Evolutionary conservation across 1,140 invertebrate species (phyloP).

Genomic region (Eulimnadia texana): DNA sequence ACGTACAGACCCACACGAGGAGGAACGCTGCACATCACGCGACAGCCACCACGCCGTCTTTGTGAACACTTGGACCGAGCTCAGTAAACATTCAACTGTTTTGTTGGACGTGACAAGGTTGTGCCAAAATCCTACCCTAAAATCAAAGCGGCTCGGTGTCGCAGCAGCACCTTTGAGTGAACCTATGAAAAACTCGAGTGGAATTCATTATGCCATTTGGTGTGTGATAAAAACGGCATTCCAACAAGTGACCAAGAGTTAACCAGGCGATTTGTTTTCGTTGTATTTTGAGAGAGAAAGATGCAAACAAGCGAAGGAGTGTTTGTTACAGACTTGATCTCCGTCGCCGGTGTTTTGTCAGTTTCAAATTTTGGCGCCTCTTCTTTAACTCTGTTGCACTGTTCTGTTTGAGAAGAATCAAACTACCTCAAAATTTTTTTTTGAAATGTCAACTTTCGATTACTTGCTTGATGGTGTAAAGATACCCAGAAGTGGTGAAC

Average conservation of each 20-base stretch:
- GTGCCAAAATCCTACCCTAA: background rate
- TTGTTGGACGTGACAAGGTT: background rate
- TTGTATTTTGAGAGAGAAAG: conserved; percentile 5
- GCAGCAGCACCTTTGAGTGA: too few relatives aligned
- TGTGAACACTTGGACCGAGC: too few relatives aligned
- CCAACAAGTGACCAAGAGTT: background rate
- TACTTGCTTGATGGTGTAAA: background rate
- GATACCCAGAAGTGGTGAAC: too few relatives aligned
- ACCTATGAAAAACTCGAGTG: too few relatives aligned
- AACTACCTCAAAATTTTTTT: background rate
- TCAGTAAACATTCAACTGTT: conserved; percentile 1
- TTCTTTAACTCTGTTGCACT: background rate
- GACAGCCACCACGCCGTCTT: background rate
- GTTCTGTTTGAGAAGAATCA: too few relatives aligned
- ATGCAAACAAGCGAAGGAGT: background rate
- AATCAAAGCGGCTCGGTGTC: too few relatives aligned
- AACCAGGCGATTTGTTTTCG: background rate
- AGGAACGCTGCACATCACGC: conserved; percentile 22
- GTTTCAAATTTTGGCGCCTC: background rate
- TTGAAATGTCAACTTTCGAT: background rate
- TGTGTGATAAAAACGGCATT: conserved; percentile 7
- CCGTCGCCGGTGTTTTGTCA: background rate
- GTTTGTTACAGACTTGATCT: background rate
- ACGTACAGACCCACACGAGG: conserved; percentile 64
- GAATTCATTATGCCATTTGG: background rate